These are phyloP conservation scores for Luperina nickerlii DNA, from an alignment of 2,888 invertebrate genomes.

Conservation along the genomic window DNA sequence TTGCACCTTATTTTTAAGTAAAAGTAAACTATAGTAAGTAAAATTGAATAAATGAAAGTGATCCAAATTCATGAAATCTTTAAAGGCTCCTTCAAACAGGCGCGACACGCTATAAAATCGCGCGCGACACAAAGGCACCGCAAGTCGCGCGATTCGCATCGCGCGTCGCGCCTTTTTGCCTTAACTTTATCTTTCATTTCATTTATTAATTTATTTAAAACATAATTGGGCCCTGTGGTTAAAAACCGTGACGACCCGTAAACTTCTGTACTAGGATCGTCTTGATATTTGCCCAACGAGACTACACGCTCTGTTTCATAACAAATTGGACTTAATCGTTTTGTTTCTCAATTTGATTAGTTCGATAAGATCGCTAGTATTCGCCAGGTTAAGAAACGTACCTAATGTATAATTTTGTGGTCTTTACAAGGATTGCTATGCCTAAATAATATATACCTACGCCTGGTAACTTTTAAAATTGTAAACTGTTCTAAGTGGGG, in stretches of 20 bases:
- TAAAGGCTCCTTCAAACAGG: too few relatives aligned
- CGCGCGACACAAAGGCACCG: too few relatives aligned
- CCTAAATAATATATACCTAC: too few relatives aligned
- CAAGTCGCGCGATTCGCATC: too few relatives aligned
- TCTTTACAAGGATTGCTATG: neutral
- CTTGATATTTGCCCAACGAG: neutral
- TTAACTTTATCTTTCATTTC: too few relatives aligned
- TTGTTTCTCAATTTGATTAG: conserved; percentile 25
- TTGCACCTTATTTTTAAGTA: neutral
- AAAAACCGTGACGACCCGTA: conserved; percentile 8
- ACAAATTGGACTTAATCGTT: conserved; percentile 35
- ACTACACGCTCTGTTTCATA: conserved; percentile 35
- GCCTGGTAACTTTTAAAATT: too few relatives aligned
- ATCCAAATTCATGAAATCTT: too few relatives aligned
- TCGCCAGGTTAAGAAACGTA: conserved; percentile 6
- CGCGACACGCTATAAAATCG: too few relatives aligned
- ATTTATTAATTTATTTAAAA: too few relatives aligned
- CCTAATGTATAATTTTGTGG: neutral
- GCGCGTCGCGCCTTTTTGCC: too few relatives aligned
- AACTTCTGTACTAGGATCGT: conserved; percentile 9
- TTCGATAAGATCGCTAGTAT: conserved; percentile 27
- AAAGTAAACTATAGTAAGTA: neutral
- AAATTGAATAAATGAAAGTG: neutral
- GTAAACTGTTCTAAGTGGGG: too few relatives aligned
- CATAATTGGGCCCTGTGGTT: neutral